Conservation (phyloP, 1,140 invertebrate genomes). For the Propsilocerus akamusi region DNA sequence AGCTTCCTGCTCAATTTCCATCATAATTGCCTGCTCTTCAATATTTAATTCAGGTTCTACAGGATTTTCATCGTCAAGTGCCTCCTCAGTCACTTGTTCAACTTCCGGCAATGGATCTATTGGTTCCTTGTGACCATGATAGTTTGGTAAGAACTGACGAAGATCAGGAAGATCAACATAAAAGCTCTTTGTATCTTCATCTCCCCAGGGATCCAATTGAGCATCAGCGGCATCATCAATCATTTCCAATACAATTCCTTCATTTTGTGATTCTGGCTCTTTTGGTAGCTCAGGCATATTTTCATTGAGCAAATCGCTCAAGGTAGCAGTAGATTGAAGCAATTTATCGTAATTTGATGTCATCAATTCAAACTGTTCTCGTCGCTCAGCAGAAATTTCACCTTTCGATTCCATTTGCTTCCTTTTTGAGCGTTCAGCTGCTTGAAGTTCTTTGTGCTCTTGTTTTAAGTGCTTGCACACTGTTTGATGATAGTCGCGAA, state of each 20-base stretch:
- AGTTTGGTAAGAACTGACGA: slow-evolving; percentile 76
- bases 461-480: slow-evolving; percentile 67
- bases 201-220: slow-evolving; percentile 58
- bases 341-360: slow-evolving; percentile 54
- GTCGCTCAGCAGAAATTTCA: slow-evolving; percentile 69
- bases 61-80: slow-evolving; percentile 32
- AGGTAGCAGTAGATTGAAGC: slow-evolving; percentile 49
- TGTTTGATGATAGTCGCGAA: slow-evolving; percentile 79
- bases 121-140: slow-evolving; percentile 38
- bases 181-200: slow-evolving; percentile 86
- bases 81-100: slow-evolving; percentile 49
- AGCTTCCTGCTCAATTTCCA: not conserved
- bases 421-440: slow-evolving; percentile 72
- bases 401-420: slow-evolving; percentile 78
- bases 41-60: slow-evolving; percentile 16
- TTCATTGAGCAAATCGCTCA: slow-evolving; percentile 73
- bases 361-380: slow-evolving; percentile 63
- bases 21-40: slow-evolving; percentile 14
- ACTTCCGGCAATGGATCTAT: slow-evolving; percentile 27
- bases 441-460: slow-evolving; percentile 64
- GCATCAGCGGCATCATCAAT: slow-evolving; percentile 14
- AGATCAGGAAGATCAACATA: slow-evolving; percentile 88
- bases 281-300: slow-evolving; percentile 18
- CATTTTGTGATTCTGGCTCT: slow-evolving; percentile 20
- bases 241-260: slow-evolving; percentile 24